phyloP scores from a whole-genome alignment of 2,888 invertebrate genomes.

The Tetrapedia diversipes region DNA sequence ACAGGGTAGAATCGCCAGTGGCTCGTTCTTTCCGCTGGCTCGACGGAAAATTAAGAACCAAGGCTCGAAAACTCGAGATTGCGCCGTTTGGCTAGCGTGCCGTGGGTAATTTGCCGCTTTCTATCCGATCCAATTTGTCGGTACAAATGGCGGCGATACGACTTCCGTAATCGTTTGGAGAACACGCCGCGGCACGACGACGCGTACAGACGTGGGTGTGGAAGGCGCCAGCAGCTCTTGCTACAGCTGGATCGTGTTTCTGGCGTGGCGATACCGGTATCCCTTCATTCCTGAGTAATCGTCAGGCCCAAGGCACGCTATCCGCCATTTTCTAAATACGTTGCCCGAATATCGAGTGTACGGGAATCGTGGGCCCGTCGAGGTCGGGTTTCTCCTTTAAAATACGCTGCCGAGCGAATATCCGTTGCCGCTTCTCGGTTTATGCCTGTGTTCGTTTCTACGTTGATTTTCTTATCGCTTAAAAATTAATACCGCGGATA shows the following conservation, averaged over 20 bases:
- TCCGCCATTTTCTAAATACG: conserved; percentile 80
- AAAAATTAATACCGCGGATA: no score
- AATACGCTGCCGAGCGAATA: no score
- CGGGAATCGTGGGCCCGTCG: conserved; percentile 26
- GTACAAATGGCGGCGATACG: conserved; percentile 38
- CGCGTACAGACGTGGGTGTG: conserved; percentile 69
- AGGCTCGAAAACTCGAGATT: conserved; percentile 36
- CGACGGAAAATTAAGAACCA: conserved; percentile 30
- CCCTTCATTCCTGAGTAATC: conserved; percentile 82
- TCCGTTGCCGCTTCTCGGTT: no score
- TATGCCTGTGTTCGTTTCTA: no score
- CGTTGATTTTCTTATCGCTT: no score
- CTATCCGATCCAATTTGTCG: conserved; percentile 48
- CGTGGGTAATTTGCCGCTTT: conserved; percentile 44
- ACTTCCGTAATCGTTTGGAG: conserved; percentile 56
- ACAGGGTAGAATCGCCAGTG: no score
- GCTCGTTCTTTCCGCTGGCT: conserved; percentile 2
- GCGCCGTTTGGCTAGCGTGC: conserved; percentile 33
- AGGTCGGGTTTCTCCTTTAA: conserved; percentile 6
- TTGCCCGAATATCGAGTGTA: conserved; percentile 64
- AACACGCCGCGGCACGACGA: conserved; percentile 27
- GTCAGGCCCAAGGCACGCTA: conserved; percentile 77
- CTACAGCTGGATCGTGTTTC: conserved; percentile 73
- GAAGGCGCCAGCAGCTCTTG: conserved; percentile 72
- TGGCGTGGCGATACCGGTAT: conserved; percentile 80